Percentiles rank a stretch among this genome's conserved stretches.
These are phyloP conservation scores for Actinopyga echinites DNA, from an alignment of 53 echinoderm and acorn worm species.

Conservation along the genomic window DNA sequence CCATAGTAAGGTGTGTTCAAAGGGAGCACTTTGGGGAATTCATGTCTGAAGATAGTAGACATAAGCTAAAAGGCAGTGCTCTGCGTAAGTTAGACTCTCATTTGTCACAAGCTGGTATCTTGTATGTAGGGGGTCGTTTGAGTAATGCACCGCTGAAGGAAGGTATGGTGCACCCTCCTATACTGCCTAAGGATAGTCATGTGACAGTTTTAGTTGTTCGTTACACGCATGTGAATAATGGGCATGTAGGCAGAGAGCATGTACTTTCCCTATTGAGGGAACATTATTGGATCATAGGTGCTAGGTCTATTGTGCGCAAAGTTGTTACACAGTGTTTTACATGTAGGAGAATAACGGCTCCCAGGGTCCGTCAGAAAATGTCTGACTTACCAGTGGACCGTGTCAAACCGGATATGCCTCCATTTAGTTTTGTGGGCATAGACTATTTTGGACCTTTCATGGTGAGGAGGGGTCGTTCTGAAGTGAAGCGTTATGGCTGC, in stretches of 20 bases:
- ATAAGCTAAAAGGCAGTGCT: not conserved
- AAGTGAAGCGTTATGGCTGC: constrained; percentile 57
- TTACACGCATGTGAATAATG: constrained; percentile 15
- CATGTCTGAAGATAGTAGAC: not conserved
- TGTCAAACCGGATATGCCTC: constrained; percentile 43
- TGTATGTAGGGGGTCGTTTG: constrained; percentile 48
- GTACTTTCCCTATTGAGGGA: constrained; percentile 46
- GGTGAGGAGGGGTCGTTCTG: constrained; percentile 49
- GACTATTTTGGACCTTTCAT: constrained; percentile 60
- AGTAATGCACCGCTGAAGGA: constrained; percentile 19
- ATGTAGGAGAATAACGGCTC: constrained; percentile 19
- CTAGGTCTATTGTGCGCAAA: constrained; percentile 28
- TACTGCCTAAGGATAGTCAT: constrained; percentile 36
- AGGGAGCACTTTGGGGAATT: not conserved
- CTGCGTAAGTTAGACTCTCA: constrained; percentile 31
- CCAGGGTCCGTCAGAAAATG: constrained; percentile 42
- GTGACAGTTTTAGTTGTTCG: constrained; percentile 29
- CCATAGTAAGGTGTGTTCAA: constrained; percentile 22
- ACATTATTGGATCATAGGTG: constrained; percentile 48
- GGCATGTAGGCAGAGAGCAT: constrained; percentile 60
- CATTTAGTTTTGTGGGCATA: constrained; percentile 57
- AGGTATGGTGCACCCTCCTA: constrained; percentile 7
- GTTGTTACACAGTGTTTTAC: constrained; percentile 44
- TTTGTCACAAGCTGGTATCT: constrained; percentile 28
- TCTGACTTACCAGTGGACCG: constrained; percentile 45